Evolutionary conservation across 2,888 invertebrate genomes (phyloP).

Genomic region (Leucophora obtusa): DNA sequence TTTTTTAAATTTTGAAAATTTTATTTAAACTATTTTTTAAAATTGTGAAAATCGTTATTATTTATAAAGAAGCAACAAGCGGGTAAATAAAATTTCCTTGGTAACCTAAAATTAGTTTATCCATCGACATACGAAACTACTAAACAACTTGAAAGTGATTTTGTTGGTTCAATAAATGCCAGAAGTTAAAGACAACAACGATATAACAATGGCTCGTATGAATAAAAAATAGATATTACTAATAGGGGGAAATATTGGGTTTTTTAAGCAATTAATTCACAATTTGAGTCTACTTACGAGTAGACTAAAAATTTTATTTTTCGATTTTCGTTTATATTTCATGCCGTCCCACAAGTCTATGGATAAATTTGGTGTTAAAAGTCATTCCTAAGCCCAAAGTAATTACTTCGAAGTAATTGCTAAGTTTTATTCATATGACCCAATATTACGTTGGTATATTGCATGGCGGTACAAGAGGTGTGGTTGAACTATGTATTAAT

Average conservation of each 20-base stretch:
- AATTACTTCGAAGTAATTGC: too few relatives aligned
- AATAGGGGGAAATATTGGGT: too few relatives aligned
- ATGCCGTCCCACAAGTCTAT: too few relatives aligned
- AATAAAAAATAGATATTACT: too few relatives aligned
- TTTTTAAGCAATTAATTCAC: too few relatives aligned
- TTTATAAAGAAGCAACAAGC: constrained; percentile 53
- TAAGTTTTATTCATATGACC: too few relatives aligned
- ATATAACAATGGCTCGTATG: too few relatives aligned
- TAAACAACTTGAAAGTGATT: constrained; percentile 40
- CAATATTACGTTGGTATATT: neutral
- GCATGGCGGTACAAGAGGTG: constrained; percentile 1
- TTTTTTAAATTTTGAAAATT: neutral
- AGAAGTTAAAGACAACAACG: constrained; percentile 36
- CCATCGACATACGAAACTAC: constrained; percentile 31
- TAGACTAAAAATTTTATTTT: too few relatives aligned
- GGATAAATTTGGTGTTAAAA: too few relatives aligned
- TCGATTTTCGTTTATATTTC: too few relatives aligned
- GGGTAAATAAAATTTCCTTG: constrained; percentile 26
- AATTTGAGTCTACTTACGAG: too few relatives aligned
- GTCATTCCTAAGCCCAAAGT: too few relatives aligned
- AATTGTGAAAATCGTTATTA: constrained; percentile 4
- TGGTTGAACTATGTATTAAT: neutral
- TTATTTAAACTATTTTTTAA: neutral
- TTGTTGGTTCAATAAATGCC: constrained; percentile 61
- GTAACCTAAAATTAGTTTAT: constrained; percentile 43